Evolutionary conservation across 2,113 vertebrate genomes (phyloP).

Genomic region (Dasypus novemcinctus): DNA sequence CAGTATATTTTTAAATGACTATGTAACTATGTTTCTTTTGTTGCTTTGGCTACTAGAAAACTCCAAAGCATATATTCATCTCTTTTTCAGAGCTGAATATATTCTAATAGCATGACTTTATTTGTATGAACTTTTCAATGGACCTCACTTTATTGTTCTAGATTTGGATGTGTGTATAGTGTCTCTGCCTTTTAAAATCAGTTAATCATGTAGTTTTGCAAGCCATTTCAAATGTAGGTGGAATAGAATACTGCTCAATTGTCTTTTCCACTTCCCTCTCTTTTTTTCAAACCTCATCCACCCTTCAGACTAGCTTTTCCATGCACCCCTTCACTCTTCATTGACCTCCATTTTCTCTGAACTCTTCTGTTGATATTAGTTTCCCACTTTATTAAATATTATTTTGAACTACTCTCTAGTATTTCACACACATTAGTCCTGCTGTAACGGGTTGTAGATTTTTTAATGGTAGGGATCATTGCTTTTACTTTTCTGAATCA

Average conservation of each 20-base stretch:
- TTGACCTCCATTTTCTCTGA: not conserved
- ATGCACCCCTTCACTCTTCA: not conserved
- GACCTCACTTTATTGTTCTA: not conserved
- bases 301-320: not conserved
- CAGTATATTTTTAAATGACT: no score
- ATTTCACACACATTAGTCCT: not conserved
- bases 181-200: not conserved
- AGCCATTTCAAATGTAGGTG: constrained; percentile 19
- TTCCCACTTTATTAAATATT: not conserved
- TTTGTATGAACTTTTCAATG: not conserved
- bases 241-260: not conserved
- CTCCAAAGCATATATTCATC: not conserved
- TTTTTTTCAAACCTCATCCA: not conserved
- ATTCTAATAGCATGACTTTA: not conserved
- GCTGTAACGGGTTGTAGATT: not conserved
- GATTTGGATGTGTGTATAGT: not conserved
- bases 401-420: not conserved
- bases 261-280: not conserved
- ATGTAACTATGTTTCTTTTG: not conserved
- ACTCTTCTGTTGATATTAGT: not conserved
- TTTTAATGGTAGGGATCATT: not conserved
- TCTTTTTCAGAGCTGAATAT: not conserved
- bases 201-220: not conserved
- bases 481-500: not conserved
- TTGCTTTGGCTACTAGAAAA: not conserved